These are phyloP conservation scores for Synergus japonicus DNA, from an alignment of 2,888 invertebrate genomes.

Conservation along the genomic window DNA sequence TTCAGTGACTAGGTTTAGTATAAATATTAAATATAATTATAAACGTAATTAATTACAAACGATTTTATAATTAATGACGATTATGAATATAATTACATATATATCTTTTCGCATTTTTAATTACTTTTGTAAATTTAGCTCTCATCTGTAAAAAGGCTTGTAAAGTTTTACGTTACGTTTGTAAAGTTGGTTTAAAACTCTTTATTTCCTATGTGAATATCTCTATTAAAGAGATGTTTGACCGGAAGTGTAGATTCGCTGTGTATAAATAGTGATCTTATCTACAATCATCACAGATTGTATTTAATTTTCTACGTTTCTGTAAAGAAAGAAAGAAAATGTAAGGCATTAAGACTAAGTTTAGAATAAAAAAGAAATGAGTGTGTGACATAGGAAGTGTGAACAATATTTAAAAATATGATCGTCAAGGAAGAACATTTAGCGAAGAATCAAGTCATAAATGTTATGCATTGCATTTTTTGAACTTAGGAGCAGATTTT, in stretches of 20 bases:
- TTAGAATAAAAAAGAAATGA: conserved; percentile 13
- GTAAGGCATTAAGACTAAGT: conserved; percentile 27
- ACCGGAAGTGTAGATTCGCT: conserved; percentile 30
- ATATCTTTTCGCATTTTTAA: neutral
- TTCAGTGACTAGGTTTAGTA: conserved; percentile 11
- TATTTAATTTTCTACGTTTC: conserved; percentile 42
- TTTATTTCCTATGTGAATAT: conserved; percentile 10
- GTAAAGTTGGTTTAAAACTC: conserved; percentile 14
- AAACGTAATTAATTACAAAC: neutral
- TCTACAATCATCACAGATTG: conserved; percentile 29
- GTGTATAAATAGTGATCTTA: conserved; percentile 37
- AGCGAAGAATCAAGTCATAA: conserved; percentile 7
- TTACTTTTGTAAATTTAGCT: conserved; percentile 23
- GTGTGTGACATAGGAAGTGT: conserved; percentile 18
- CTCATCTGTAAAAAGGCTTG: conserved; percentile 16
- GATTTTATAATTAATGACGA: conserved; percentile 3
- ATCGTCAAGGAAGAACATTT: neutral
- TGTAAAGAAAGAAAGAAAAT: conserved; percentile 28
- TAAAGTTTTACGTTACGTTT: conserved; percentile 26
- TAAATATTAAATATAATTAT: conserved; percentile 14
- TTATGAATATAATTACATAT: neutral
- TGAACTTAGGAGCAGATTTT: conserved; percentile 21
- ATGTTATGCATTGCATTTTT: too few relatives aligned
- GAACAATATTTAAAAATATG: conserved; percentile 14
- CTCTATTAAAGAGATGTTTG: conserved; percentile 22